A percentile compares a stretch with the other conserved stretches of the same genome.
phyloP scores from a whole-genome alignment of 2,888 invertebrate species.

The Helicoverpa assulta region DNA sequence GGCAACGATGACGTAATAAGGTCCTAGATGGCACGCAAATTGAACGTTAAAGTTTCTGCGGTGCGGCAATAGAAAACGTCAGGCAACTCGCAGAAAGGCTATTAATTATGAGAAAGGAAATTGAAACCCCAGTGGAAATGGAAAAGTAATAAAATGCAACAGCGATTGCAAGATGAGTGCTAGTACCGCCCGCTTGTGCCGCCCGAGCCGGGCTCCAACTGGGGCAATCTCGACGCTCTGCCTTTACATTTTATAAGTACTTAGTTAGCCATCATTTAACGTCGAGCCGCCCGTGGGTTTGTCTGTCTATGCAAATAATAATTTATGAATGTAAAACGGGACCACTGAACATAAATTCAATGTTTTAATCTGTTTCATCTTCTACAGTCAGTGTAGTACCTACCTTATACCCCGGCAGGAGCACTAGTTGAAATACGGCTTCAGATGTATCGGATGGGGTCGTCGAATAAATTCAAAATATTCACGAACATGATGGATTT shows the following conservation, averaged over 20 bases:
- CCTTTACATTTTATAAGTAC: constrained; percentile 59
- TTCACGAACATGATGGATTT: no score
- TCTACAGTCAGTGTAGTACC: neutral
- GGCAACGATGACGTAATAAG: constrained; percentile 67
- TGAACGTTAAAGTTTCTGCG: constrained; percentile 83
- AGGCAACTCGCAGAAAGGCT: constrained; percentile 85
- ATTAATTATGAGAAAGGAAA: constrained; percentile 90
- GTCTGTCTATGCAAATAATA: constrained; percentile 24
- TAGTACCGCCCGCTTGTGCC: constrained; percentile 62
- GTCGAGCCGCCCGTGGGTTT: constrained; percentile 35
- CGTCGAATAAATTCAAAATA: no score
- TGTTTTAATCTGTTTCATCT: constrained; percentile 1
- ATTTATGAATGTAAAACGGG: constrained; percentile 28
- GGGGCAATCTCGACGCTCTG: constrained; percentile 67
- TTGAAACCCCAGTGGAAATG: constrained; percentile 90
- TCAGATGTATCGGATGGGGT: no score
- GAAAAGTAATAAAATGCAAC: constrained; percentile 90
- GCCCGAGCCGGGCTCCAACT: constrained; percentile 62
- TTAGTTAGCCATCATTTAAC: constrained; percentile 53
- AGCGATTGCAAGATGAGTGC: constrained; percentile 87
- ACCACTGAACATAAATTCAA: constrained; percentile 2
- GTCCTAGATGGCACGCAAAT: constrained; percentile 80
- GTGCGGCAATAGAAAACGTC: constrained; percentile 83
- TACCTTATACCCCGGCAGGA: neutral
- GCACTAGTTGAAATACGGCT: no score